Evolutionary conservation across 2,113 vertebrate genomes (phyloP), one percentile per base, ranked within the genome.

Genomic region (Onychorhynchus coronatus): DNA sequence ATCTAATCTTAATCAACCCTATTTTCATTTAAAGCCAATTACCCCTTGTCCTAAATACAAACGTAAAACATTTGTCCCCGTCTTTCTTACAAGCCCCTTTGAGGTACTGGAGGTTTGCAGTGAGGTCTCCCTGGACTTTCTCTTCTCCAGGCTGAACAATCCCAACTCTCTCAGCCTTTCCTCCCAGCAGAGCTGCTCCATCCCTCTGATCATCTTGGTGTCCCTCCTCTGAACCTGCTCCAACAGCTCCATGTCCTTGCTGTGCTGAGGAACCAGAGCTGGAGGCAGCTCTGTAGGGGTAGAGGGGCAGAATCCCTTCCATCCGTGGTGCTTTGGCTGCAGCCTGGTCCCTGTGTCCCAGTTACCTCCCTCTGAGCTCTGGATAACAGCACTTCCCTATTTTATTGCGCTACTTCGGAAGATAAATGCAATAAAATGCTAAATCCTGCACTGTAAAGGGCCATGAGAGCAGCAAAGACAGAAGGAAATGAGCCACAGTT

Each of bases 241-340:
- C 47, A 33, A 10, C 33, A 68, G n/a, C 8, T 88, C 53, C 42
- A 8, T 16, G 42, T 20, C 66, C 15, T 37, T 65, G 22, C 12
- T 53, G 30, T 47, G 30, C n/a, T 59, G 50, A 41, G 55, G 19
- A 5, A 13, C 24, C 68, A 85, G 56, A 88, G 50, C 17, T 80
- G 68, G 12, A 53, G 3, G 8, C 44, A 73, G 12, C 9, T 50
- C 37, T 50, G 8, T 50, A 59, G 30, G 21, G 5, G 5, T 0
- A 56, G 61, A 79, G 42, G 14, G 14, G 14, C 17, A 80, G 50
- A 70, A 90, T 52, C 33, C 21, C 27, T 42, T 71, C 56, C 44
- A 12, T 4, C 11, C 56, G 53, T 0, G 0, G 27, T 49, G 28
- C 6, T 79, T 59, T 35, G 31, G 24, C n/a, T 75, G 33, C 22